phyloP scores from a whole-genome alignment of 1,140 invertebrate genomes.

The Cydia splendana region DNA sequence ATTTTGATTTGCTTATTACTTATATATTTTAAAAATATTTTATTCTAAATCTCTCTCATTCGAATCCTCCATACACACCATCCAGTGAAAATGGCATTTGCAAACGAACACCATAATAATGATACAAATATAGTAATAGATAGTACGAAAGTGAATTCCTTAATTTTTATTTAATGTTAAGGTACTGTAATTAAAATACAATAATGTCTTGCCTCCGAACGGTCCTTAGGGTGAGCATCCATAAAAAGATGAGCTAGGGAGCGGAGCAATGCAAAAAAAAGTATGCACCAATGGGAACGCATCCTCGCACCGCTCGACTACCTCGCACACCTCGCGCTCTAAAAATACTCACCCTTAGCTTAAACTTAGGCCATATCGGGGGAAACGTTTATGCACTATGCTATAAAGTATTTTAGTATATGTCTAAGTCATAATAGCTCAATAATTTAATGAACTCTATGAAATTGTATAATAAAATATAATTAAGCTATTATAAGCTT shows the following conservation, averaged over 20 bases:
- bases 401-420: slow-evolving; percentile 48
- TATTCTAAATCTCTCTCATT: slow-evolving; percentile 23
- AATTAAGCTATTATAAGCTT: slow-evolving; percentile 53
- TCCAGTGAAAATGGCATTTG: slow-evolving; percentile 67
- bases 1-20: neutral
- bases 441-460: slow-evolving; percentile 67
- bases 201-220: neutral
- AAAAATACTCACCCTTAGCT: neutral
- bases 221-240: neutral
- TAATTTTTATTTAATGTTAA: slow-evolving; percentile 71
- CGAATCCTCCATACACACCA: slow-evolving; percentile 51
- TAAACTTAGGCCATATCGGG: neutral
- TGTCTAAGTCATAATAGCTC: slow-evolving; percentile 68
- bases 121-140: slow-evolving; percentile 66
- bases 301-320: neutral
- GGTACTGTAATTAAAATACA: slow-evolving; percentile 52
- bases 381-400: slow-evolving; percentile 59
- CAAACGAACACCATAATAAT: slow-evolving; percentile 75
- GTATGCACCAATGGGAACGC: neutral
- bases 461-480: slow-evolving; percentile 61
- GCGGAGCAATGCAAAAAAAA: neutral
- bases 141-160: slow-evolving; percentile 65
- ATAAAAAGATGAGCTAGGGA: neutral
- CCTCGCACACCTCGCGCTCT: neutral
- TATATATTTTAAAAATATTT: too few species aligned